Base-by-base conservation (phyloP, 2,113 vertebrate genomes). In the Harpagus bidentatus region DNA sequence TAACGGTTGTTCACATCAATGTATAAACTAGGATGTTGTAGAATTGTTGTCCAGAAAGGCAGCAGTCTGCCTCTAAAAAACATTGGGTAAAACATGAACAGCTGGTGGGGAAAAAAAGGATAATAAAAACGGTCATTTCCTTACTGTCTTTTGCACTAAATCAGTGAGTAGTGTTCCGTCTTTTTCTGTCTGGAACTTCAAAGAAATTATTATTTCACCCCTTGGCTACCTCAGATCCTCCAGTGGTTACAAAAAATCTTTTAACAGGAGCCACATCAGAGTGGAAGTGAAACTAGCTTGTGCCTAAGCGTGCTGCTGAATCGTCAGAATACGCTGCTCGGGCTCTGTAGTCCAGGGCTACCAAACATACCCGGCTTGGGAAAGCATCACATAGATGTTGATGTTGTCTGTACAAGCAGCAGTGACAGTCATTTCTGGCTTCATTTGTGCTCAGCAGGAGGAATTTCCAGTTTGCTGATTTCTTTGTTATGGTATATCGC, bases 381-480 rank as follows among this genome's bases (percentile, higher is more conserved):
- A 84, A 87, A 87, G 52, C 43, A 69, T 56, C 59, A 34, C 52
- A 13, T 4, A 34, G 43, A 59, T 36, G 43, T 43, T 81, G 80
- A 38, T 63, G 21, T 34, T 88, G 88, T 62, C 65, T 78, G 34
- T 50, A n/a, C 18, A 66, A 53, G 72, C 67, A 85, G 29, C 61
- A 71, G 52, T 6, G 58, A 65, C 61, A 82, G 36, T 43, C 0
- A 31, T 86, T 94, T 78, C 59, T 94, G 77, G 38, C 59, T 86
- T 82, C 47, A 56, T 91, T 87, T 95, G 26, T 82, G 91, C 86
- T 67, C 61, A 76, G 77, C 56, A 89, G 81, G 91, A 91, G 34
- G 69, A 93, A 91, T 94, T 96, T 96, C 77, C 69, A 91, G 50
- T 91, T 86, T 91, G 22, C 25, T 88, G 76, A 53, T 81, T 95